Evolutionary conservation across 2,888 invertebrate species (phyloP), one percentile per base, ranked within the genome.

Genomic region (Dendrolimus pini): DNA sequence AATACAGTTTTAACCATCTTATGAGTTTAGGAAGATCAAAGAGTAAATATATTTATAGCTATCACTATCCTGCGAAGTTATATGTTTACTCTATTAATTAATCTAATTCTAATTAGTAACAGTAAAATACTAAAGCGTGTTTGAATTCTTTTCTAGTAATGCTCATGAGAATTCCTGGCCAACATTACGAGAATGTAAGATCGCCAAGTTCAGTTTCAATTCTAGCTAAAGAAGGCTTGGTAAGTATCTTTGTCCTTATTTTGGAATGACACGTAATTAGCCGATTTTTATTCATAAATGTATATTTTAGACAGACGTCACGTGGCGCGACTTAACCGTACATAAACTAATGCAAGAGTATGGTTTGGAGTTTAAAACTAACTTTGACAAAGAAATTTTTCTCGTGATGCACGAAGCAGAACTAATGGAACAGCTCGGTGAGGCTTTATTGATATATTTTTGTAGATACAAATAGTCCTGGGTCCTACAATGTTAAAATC

Each of bases 241-340:
- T 90, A 76, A 68, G 67, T 66, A n/a, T n/a, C n/a, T n/a, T 14
- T n/a, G 7, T 53, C 41, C 1, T 55, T n/a, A 52, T 41, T 41
- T 58, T 41, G 41, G 10, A 52, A 52, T 56, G 41, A 57, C 54
- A 52, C 54, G 8, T 52, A 53, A 52, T 9, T 8, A 53, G 13
- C 7, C 13, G 9, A 53, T 53, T 53, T 53, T 12, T 2, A 41
- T 1, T 9, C 41, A 7, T 18, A 54, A 55, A 2, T 7, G 7
- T 14, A 41, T 56, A 58, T 66, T 66, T 1, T 65, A 90, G 89
- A 84, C 81, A 8, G 85, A 88, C 53, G 85, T 92, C 0, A 93
- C 94, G 0, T 96, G 96, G 95, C 92, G 93, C 12, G 95, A 95
- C 71, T 83, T 95, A 56, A 93, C 95, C 55, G 94, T 93, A 0